A percentile compares a stretch with the other conserved stretches of the same genome.
These are phyloP conservation scores for Aspidapion aeneum DNA, from an alignment of 2,888 invertebrate genomes.

Conservation along the genomic window DNA sequence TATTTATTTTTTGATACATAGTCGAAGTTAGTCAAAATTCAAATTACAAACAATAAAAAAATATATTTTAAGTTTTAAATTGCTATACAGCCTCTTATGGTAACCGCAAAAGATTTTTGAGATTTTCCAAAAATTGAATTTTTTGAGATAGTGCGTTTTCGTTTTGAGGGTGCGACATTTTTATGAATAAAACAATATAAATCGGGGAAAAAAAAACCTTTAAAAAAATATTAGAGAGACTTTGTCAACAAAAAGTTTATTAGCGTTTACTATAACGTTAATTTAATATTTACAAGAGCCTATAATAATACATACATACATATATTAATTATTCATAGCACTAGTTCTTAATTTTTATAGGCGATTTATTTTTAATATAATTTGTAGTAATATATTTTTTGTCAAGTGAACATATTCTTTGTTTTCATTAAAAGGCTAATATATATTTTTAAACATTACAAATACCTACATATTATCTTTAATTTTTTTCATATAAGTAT, in stretches of 20 bases:
- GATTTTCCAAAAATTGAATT: too few species aligned
- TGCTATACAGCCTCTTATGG: too few species aligned
- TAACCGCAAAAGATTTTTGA: too few species aligned
- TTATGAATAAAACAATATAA: too few species aligned
- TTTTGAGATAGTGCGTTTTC: too few species aligned
- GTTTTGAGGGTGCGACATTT: too few species aligned
- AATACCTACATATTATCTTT: neutral
- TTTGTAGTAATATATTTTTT: neutral
- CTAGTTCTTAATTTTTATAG: neutral
- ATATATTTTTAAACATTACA: neutral
- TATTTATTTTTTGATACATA: too few species aligned
- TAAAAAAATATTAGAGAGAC: conserved; percentile 19
- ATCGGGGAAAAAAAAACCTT: too few species aligned
- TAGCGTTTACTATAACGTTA: conserved; percentile 17
- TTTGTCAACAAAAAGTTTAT: conserved; percentile 15
- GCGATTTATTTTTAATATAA: neutral
- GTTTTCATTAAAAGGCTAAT: neutral
- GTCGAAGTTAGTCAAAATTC: too few species aligned
- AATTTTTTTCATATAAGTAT: neutral
- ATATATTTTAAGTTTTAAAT: too few species aligned
- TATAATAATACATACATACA: neutral
- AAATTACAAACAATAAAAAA: too few species aligned
- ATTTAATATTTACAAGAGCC: conserved; percentile 42
- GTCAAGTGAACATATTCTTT: neutral
- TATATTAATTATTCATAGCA: too few species aligned